Evolutionary conservation across 2,113 vertebrate genomes (phyloP).

Genomic region (Ailurus styani): DNA sequence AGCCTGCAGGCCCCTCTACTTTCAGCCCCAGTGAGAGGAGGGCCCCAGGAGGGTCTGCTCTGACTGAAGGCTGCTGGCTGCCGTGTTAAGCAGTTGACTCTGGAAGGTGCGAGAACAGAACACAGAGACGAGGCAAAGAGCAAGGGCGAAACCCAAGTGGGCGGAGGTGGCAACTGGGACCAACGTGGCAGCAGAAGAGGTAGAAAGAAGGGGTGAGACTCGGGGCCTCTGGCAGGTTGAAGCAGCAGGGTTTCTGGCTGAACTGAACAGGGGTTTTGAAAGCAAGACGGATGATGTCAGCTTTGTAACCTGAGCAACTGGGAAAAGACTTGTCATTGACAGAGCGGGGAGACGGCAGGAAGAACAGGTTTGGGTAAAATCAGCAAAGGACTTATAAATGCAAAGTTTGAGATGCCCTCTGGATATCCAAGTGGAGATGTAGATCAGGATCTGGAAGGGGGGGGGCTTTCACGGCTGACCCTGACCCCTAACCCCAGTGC

Average conservation of each 20-base stretch:
- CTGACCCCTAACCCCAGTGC: neutral
- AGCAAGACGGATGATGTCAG: neutral
- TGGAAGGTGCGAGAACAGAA: neutral
- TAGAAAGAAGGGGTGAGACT: neutral
- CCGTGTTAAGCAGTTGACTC: neutral
- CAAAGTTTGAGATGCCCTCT: neutral
- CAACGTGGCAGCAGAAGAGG: too few relatives aligned
- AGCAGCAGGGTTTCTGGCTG: too few relatives aligned
- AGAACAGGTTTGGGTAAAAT: neutral
- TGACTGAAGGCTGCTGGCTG: neutral
- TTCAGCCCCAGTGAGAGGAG: too few relatives aligned
- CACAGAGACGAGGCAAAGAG: neutral
- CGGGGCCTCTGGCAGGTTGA: neutral
- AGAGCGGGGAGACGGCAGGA: neutral
- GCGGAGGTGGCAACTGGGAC: neutral
- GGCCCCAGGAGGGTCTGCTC: neutral
- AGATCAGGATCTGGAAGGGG: neutral
- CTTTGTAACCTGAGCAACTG: neutral
- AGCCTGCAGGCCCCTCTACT: neutral
- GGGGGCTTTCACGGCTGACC: neutral
- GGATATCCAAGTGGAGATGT: neutral
- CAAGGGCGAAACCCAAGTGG: neutral
- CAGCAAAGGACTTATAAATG: neutral
- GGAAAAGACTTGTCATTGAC: neutral
- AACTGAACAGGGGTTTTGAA: neutral